Evolutionary conservation across 64 coral and sea anemone species (phyloP).

Genomic region (Dendronephthya gigantea): DNA sequence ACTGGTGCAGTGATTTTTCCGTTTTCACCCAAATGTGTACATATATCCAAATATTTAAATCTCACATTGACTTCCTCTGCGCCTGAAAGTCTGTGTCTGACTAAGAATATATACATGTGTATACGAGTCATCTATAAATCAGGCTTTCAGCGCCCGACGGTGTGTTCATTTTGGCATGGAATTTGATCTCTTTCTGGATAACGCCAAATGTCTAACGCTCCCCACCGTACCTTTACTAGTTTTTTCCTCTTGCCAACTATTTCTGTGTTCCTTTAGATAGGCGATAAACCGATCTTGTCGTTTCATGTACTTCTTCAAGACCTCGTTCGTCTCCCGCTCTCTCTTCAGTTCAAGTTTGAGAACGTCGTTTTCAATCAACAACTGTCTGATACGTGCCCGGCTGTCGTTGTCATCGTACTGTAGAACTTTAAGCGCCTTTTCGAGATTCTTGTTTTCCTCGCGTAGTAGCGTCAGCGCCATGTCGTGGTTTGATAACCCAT

Average conservation of each 20-base stretch:
- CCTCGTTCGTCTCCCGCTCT: neutral
- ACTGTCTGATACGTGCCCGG: neutral
- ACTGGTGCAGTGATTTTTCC: too few relatives aligned
- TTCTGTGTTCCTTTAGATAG: neutral
- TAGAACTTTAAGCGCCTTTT: neutral
- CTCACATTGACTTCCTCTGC: too few relatives aligned
- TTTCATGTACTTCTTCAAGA: slow-evolving; percentile 1
- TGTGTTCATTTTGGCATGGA: neutral
- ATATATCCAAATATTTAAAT: too few relatives aligned
- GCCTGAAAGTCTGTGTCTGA: too few relatives aligned
- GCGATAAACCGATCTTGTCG: slow-evolving; percentile 5
- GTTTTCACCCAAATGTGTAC: too few relatives aligned
- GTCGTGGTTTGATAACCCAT: neutral
- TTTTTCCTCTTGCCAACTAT: neutral
- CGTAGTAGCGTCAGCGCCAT: neutral
- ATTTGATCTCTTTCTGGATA: neutral
- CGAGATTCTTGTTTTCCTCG: slow-evolving; percentile 4
- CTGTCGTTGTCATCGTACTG: slow-evolving; percentile 7
- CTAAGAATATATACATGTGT: too few relatives aligned
- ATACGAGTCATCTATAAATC: too few relatives aligned
- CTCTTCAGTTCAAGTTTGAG: neutral
- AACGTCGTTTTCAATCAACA: neutral
- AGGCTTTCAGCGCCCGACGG: too few relatives aligned
- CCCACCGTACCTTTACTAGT: neutral
- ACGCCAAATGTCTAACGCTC: neutral